Evolutionary conservation across 2,113 vertebrate species (phyloP), one percentile per base, ranked within the genome.

Genomic region (Pseudorhombus dupliciocellatus): DNA sequence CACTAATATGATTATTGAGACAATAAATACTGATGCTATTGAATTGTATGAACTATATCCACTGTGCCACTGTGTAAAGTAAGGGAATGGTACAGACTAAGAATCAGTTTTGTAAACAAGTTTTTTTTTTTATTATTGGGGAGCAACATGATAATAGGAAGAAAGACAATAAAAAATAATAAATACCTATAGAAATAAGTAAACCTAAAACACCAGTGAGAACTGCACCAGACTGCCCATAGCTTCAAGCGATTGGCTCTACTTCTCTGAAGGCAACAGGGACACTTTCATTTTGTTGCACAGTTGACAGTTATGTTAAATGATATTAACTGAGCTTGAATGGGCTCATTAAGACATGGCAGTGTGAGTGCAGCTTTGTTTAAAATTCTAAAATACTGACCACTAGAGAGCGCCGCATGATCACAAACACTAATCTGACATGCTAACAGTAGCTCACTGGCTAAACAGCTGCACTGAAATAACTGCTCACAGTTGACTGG

Each of bases 341-440:
- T 37, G 34, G 56, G 31, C 63, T 75, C 34, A 65, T 88, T 87
- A 90, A 88, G 86, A 91, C 88, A 80, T 84, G 69, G 66, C 66
- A 83, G 85, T 88, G 51, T 72, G 75, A 72, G 63, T 69, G 56
- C 70, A 83, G 53, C 70, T 61, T 57, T 1, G 6, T 76, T 76
- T 63, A 65, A 58, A 59, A 7, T 25, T 53, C 21, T 52, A 18
- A 73, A 59, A 71, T 40, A 31, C 3, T 1, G 8, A 65, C 59
- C 58, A 62, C 66, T 61, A 62, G 48, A 25, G 58, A 51, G 56
- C 37, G 53, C 31, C 30, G 48, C 48, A 28, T 25, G 18, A 53
- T 31, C 30, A 42, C 6, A 18, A n/a, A 15, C 73, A 54, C 34
- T 25, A 24, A 70, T 54, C 31, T 59, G 52, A 60, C 28, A 57